Evolutionary conservation across 2,113 vertebrate genomes (phyloP).

Genomic region (Aegithalos caudatus): DNA sequence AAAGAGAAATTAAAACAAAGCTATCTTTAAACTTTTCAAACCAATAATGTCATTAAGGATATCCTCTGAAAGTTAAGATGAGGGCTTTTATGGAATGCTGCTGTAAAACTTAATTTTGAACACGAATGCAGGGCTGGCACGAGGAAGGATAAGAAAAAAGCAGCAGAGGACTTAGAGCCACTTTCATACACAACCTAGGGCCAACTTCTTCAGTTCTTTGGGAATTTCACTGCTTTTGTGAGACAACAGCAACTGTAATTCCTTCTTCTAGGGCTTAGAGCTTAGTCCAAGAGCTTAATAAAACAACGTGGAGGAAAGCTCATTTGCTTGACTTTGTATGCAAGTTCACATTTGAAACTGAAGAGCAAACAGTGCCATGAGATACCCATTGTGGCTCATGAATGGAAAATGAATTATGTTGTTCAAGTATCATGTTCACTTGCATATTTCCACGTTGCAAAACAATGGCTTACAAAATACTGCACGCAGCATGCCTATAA

Average conservation of each 20-base stretch:
- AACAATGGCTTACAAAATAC: slow-evolving; percentile 68
- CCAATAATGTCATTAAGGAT: not conserved
- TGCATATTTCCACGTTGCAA: slow-evolving; percentile 66
- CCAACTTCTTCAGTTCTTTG: not conserved
- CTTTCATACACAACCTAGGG: not conserved
- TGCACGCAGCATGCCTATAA: slow-evolving; percentile 54
- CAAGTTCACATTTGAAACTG: slow-evolving; percentile 53
- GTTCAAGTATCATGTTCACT: slow-evolving; percentile 65
- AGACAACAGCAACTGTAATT: slow-evolving; percentile 25
- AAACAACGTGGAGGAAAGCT: slow-evolving; percentile 28
- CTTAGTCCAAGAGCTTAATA: slow-evolving; percentile 22
- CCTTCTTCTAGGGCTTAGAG: slow-evolving; percentile 13
- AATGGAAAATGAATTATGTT: slow-evolving; percentile 67
- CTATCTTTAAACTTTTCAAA: slow-evolving; percentile 24
- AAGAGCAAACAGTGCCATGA: slow-evolving; percentile 51
- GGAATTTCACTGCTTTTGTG: slow-evolving; percentile 22
- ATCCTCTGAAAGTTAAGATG: not conserved
- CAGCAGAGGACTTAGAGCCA: not conserved
- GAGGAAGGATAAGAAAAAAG: not conserved
- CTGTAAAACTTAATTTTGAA: not conserved
- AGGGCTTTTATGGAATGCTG: not conserved
- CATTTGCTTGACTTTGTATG: slow-evolving; percentile 46
- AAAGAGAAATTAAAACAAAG: slow-evolving; percentile 46
- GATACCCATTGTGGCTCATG: slow-evolving; percentile 64
- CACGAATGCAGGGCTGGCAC: not conserved